A percentile compares a stretch with the other conserved stretches of the same genome.
phyloP scores from a whole-genome alignment of 2,888 invertebrate species.

The Zygaena filipendulae region DNA sequence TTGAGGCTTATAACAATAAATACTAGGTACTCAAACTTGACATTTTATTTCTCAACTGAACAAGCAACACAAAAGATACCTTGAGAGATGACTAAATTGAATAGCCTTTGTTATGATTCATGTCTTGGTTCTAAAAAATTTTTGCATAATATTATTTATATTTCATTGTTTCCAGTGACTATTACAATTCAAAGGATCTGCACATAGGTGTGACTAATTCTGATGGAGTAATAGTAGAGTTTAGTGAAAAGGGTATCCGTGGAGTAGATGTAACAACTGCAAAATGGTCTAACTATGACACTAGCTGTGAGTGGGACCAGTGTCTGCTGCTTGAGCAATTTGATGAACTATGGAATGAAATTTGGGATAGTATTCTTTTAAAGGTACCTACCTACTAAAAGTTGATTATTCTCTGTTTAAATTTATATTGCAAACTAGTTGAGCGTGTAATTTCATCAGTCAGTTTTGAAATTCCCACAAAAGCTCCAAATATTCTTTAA shows the following conservation, averaged over 20 bases:
- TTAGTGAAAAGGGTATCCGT: slow-evolving; percentile 81
- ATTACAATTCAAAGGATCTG: slow-evolving; percentile 83
- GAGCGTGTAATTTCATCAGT: too few relatives aligned
- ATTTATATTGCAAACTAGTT: too few relatives aligned
- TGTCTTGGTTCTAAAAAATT: not conserved
- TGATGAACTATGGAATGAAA: slow-evolving; percentile 77
- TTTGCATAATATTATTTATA: too few relatives aligned
- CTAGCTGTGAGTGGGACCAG: slow-evolving; percentile 76
- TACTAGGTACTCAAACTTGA: too few relatives aligned
- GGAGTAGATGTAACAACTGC: slow-evolving; percentile 66
- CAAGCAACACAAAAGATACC: too few relatives aligned
- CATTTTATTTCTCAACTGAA: too few relatives aligned
- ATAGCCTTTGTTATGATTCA: not conserved
- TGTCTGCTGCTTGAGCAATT: slow-evolving; percentile 76
- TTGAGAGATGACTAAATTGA: too few relatives aligned
- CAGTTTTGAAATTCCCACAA: too few relatives aligned
- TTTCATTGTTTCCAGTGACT: slow-evolving; percentile 74
- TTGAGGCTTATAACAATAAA: not conserved
- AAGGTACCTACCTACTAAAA: too few relatives aligned
- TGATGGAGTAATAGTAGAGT: slow-evolving; percentile 82
- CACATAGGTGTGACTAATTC: slow-evolving; percentile 93
- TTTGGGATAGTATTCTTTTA: slow-evolving; percentile 77
- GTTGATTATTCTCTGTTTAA: slow-evolving; percentile 3
- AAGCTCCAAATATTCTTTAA: too few relatives aligned
- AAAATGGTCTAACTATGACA: slow-evolving; percentile 65